A percentile compares a stretch with the other conserved stretches of the same genome.
Evolutionary conservation across 1,140 invertebrate genomes (phyloP).

Genomic region (fruit fly (Drosophila melanogaster)): DNA sequence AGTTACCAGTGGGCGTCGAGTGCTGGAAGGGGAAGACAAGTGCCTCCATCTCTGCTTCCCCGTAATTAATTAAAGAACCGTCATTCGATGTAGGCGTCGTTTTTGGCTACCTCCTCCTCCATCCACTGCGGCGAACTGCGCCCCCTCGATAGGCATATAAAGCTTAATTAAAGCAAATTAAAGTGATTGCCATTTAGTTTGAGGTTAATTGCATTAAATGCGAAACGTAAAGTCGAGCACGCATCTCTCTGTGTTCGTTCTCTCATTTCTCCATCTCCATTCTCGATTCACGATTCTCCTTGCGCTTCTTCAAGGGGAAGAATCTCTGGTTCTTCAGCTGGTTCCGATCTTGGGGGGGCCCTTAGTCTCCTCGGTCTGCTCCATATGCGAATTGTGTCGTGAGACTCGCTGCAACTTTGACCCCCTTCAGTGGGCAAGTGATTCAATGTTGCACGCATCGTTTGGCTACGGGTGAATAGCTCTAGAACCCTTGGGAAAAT

Average conservation of each 20-base stretch:
- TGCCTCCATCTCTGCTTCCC: constrained; percentile 20
- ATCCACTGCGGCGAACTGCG: not conserved
- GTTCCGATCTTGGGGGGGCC: constrained; percentile 21
- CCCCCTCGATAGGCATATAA: constrained; percentile 67
- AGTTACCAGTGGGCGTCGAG: constrained; percentile 56
- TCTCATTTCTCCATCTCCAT: constrained; percentile 1
- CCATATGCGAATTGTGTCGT: constrained; percentile 68
- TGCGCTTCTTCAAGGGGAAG: not conserved
- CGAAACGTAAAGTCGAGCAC: constrained; percentile 67
- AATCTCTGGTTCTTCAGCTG: constrained; percentile 5
- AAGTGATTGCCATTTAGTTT: constrained; percentile 83
- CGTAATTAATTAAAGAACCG: constrained; percentile 72
- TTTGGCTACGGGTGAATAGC: not conserved
- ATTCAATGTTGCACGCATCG: constrained; percentile 51
- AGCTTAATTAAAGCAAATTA: constrained; percentile 83
- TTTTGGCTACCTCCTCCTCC: constrained; percentile 38
- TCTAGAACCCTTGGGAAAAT: constrained; percentile 6
- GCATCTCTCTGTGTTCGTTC: constrained; percentile 24
- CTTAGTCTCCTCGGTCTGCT: constrained; percentile 19
- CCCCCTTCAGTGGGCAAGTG: constrained; percentile 57
- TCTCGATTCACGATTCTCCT: constrained; percentile 12
- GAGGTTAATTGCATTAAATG: constrained; percentile 84
- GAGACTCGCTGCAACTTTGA: constrained; percentile 67
- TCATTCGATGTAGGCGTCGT: constrained; percentile 63
- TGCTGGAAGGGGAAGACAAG: constrained; percentile 17